These are phyloP conservation scores for Polyommatus icarus DNA, from an alignment of 2,888 invertebrate genomes.

Conservation along the genomic window DNA sequence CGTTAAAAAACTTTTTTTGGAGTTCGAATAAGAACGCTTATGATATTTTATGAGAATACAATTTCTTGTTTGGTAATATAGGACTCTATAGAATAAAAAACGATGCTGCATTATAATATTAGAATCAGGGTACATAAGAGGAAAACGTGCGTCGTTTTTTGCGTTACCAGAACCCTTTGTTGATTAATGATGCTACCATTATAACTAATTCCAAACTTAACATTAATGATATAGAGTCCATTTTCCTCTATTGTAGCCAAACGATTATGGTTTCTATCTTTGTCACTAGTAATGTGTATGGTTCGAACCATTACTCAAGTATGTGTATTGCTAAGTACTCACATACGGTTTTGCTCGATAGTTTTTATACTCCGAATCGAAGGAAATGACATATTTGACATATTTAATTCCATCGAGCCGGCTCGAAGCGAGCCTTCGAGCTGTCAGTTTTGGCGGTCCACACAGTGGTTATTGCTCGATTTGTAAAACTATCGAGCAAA, in stretches of 20 bases:
- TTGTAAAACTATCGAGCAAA: no score
- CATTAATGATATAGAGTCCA: neutral
- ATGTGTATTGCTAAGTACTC: neutral
- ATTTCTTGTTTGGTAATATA: no score
- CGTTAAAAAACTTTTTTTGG: no score
- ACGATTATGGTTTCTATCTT: conserved; percentile 4
- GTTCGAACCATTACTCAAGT: conserved; percentile 10
- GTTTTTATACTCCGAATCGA: no score
- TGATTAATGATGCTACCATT: neutral
- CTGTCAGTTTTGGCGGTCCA: no score
- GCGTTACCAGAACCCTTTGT: neutral
- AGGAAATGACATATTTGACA: no score
- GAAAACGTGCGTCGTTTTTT: conserved; percentile 6
- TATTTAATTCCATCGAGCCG: no score
- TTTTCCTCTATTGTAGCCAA: neutral
- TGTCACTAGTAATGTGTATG: conserved; percentile 10
- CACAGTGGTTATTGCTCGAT: no score
- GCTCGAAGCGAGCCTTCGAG: no score
- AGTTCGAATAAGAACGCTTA: no score
- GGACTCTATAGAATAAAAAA: neutral
- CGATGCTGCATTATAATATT: neutral
- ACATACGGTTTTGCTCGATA: no score
- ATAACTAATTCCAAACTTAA: neutral
- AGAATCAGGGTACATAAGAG: neutral
- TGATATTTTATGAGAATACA: no score